A percentile compares a stretch with the other conserved stretches of the same genome.
phyloP scores from a whole-genome alignment of 2,888 invertebrate species.

The Pollenia amentaria region DNA sequence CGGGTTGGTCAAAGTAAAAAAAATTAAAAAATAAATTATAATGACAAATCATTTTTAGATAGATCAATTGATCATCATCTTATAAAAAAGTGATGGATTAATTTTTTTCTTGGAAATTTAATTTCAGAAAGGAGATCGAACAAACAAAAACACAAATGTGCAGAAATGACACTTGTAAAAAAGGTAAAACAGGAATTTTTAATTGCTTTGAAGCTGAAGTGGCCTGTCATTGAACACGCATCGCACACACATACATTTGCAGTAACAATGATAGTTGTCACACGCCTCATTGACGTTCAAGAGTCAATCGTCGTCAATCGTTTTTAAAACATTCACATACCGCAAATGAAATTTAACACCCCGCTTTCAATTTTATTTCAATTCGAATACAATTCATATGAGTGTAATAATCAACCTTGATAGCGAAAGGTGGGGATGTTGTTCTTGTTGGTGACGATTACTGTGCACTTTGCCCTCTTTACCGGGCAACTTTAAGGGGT shows the following conservation, averaged over 20 bases:
- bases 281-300: constrained; percentile 72
- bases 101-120: constrained; percentile 5
- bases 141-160: background rate
- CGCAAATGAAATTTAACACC: constrained; percentile 71
- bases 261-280: constrained; percentile 63
- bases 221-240: constrained; percentile 41
- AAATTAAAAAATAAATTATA: constrained; percentile 56
- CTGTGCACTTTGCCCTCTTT: constrained; percentile 24
- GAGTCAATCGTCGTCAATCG: constrained; percentile 49
- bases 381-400: constrained; percentile 40
- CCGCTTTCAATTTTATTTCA: constrained; percentile 51
- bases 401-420: constrained; percentile 41
- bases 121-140: background rate
- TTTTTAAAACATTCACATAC: constrained; percentile 42
- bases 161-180: constrained; percentile 34
- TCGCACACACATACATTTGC: constrained; percentile 34
- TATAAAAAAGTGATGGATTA: constrained; percentile 70
- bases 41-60: constrained; percentile 63
- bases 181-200: constrained; percentile 57
- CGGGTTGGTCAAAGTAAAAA: constrained; percentile 61
- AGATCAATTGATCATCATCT: constrained; percentile 66
- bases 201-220: constrained; percentile 59
- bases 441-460: constrained; percentile 23
- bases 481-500: constrained; percentile 51
- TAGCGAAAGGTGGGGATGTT: constrained; percentile 5